These are phyloP conservation scores for Python bivittatus DNA, from an alignment of 2,113 vertebrate genomes.

Conservation along the genomic window DNA sequence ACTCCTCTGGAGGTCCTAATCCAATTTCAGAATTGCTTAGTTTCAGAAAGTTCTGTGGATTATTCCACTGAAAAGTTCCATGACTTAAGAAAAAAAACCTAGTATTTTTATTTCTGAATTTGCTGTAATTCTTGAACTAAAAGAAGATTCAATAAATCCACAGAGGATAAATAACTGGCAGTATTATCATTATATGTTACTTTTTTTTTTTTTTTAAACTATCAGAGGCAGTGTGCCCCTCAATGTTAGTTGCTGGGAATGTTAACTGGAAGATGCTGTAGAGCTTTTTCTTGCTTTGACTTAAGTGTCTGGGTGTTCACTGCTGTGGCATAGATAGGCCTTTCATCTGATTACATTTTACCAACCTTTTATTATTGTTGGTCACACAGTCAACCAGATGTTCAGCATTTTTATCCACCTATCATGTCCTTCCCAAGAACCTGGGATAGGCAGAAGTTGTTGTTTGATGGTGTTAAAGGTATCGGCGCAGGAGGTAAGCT, in stretches of 20 bases:
- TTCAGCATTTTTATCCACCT: no score
- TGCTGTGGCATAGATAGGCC: background rate
- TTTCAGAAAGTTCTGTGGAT: background rate
- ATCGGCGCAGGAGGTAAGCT: no score
- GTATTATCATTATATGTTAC: background rate
- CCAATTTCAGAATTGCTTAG: background rate
- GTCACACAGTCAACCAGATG: no score
- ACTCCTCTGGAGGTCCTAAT: background rate
- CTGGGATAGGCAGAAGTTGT: no score
- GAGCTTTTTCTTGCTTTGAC: background rate
- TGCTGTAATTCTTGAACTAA: background rate
- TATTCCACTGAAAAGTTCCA: background rate
- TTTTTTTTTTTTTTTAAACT: background rate
- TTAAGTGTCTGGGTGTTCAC: background rate
- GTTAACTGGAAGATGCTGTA: background rate
- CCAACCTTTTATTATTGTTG: background rate
- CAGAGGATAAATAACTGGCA: background rate
- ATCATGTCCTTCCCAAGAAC: no score
- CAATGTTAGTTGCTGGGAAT: background rate
- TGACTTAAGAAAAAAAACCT: background rate
- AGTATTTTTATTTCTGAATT: background rate
- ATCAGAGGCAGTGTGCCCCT: background rate
- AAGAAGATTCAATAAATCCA: background rate
- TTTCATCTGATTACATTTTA: background rate
- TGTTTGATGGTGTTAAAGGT: no score